Evolutionary conservation across 2,113 vertebrate species (phyloP), one percentile per base, ranked within the genome.

Genomic region (Campylorhamphus procurvoides): DNA sequence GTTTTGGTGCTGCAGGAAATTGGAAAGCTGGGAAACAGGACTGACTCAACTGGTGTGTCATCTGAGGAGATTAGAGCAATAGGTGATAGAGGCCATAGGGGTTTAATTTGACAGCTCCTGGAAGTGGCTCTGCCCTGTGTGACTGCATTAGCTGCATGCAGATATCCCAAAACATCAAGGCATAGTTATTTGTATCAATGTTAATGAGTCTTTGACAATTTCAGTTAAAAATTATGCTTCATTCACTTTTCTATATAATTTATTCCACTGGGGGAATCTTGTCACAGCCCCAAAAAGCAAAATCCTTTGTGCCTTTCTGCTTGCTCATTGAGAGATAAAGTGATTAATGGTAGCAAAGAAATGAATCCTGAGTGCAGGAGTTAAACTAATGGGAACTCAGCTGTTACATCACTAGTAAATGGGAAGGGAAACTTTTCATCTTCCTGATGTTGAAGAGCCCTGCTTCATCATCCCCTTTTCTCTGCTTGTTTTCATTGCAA

Each of bases 341-440:
- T 91, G 94, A 90, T 96, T 93, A 96, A 96, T 59, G 59, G 39
- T 27, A 83, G 75, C 62, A 67, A 89, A 59, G 71, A 55, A 90
- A 85, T 31, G 33, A 93, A 77, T 73, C 67, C 84, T 1, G 1
- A 67, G 79, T 90, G 59, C 55, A 31, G 47, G 59, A 85, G 75
- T 73, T 77, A 80, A 79, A 87, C n/a, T 93, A 66, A 83, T 80
- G 82, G 87, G 39, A 88, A 67, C 79, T 95, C 85, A 94, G 89
- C 84, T 95, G 71, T 83, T 91, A 74, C 12, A 80, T 50, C 72
- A 67, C 82, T 63, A 40, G 46, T 69, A 85, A 94, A 94, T 90
- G 75, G 59, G 58, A 88, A 71, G 31, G 42, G 82, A 93, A 91
- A 90, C 90, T 76, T 93, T 85, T 78, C n/a, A 80, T 95, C 74